Evolutionary conservation across 2,113 vertebrate genomes (phyloP).

Genomic region (Fukomys damarensis): DNA sequence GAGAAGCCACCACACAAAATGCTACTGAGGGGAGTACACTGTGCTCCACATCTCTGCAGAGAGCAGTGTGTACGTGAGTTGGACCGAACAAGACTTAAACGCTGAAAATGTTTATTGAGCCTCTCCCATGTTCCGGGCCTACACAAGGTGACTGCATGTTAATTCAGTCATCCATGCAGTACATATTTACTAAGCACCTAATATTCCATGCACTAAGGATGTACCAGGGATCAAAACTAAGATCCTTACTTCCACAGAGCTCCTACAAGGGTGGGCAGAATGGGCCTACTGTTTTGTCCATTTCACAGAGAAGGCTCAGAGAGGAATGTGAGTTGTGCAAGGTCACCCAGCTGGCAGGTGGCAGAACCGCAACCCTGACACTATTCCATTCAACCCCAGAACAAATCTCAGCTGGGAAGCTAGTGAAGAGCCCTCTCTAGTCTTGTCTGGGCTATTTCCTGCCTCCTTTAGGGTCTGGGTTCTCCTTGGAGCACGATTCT

Average conservation of each 20-base stretch:
- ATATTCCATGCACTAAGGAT: neutral
- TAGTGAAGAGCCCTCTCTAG: neutral
- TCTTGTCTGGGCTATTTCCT: neutral
- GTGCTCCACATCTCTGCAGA: neutral
- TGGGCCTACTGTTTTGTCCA: neutral
- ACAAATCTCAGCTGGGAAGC: too few species aligned
- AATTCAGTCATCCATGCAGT: neutral
- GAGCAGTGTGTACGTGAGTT: neutral
- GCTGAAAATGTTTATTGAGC: accelerated
- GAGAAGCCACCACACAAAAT: too few species aligned
- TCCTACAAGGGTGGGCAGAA: neutral
- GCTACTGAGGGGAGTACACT: neutral
- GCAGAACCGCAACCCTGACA: accelerated
- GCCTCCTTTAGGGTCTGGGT: neutral
- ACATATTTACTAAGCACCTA: neutral
- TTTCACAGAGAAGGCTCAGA: neutral
- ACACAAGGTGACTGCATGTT: neutral
- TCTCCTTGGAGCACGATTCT: neutral
- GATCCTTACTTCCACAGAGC: accelerated
- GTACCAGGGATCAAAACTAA: neutral
- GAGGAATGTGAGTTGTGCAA: neutral
- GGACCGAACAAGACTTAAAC: neutral
- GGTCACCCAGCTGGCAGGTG: neutral
- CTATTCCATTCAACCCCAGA: accelerated
- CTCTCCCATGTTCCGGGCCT: neutral